Conservation (phyloP, 1,140 invertebrate species). For the Proales similis region DNA sequence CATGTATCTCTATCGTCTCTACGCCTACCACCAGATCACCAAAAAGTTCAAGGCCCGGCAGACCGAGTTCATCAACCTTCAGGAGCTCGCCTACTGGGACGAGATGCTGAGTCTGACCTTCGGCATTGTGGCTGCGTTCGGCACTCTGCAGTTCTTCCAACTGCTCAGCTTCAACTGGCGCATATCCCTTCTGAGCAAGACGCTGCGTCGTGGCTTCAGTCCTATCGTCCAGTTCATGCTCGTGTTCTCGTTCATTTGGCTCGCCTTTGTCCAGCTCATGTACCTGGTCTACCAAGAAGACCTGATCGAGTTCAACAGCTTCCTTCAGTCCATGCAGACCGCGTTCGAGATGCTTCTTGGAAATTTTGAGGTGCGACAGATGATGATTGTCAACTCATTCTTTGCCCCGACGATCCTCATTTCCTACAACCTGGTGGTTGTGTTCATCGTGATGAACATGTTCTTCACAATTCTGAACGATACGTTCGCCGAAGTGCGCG, state of each 20-base stretch:
- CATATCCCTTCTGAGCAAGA: constrained; percentile 51
- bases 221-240: constrained; percentile 50
- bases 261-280: constrained; percentile 54
- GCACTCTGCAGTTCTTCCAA: constrained; percentile 21
- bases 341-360: constrained; percentile 55
- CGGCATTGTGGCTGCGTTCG: constrained; percentile 10
- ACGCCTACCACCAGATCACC: constrained; percentile 50
- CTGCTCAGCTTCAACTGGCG: constrained; percentile 54
- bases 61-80: constrained; percentile 53
- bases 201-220: constrained; percentile 44
- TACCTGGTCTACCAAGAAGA: constrained; percentile 54
- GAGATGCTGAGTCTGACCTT: constrained; percentile 7
- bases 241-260: constrained; percentile 50
- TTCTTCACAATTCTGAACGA: constrained; percentile 28
- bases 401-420: constrained; percentile 3
- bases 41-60: constrained; percentile 52
- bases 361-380: not conserved
- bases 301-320: constrained; percentile 54
- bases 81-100: constrained; percentile 14
- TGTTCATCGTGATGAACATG: not conserved
- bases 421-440: constrained; percentile 10
- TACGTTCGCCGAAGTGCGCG: constrained; percentile 4
- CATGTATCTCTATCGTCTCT: constrained; percentile 52
- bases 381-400: not conserved
- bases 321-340: constrained; percentile 54